Evolutionary conservation across 2,888 invertebrate species (phyloP).

Genomic region (Aphidoletes aphidimyza): DNA sequence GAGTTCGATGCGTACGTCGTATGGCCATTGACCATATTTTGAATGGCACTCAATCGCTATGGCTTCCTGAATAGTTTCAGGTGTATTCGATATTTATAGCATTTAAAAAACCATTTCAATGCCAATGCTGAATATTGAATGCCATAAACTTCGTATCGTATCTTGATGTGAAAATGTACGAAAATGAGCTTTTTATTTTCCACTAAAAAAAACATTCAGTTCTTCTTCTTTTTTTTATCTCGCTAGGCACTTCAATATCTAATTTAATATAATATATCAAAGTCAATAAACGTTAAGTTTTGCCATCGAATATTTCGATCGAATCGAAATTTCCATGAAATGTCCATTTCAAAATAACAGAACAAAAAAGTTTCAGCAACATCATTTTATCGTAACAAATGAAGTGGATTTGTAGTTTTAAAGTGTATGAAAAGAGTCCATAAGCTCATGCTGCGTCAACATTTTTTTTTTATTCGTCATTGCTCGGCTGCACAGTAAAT

Average conservation of each 20-base stretch:
- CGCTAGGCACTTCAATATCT: background rate
- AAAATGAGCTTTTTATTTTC: background rate
- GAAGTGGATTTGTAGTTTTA: background rate
- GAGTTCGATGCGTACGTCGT: background rate
- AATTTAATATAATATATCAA: background rate
- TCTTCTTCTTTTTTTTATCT: background rate
- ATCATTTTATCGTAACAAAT: background rate
- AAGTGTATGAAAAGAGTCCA: background rate
- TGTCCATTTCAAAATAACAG: background rate
- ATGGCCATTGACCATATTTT: background rate
- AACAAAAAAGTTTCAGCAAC: no score
- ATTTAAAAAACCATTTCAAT: no score
- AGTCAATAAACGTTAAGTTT: background rate
- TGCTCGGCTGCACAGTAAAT: background rate
- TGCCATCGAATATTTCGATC: background rate
- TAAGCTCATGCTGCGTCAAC: slow-evolving; percentile 3
- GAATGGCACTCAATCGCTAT: background rate
- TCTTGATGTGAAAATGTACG: background rate
- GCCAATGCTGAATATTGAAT: no score
- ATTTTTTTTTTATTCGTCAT: slow-evolving; percentile 30
- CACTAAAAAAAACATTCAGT: background rate
- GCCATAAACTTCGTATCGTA: background rate
- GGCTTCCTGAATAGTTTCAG: slow-evolving; percentile 37
- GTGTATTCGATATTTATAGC: background rate
- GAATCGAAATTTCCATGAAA: background rate